Evolutionary conservation across 2,113 vertebrate genomes (phyloP).

Genomic region (Sporophila hypoxantha): DNA sequence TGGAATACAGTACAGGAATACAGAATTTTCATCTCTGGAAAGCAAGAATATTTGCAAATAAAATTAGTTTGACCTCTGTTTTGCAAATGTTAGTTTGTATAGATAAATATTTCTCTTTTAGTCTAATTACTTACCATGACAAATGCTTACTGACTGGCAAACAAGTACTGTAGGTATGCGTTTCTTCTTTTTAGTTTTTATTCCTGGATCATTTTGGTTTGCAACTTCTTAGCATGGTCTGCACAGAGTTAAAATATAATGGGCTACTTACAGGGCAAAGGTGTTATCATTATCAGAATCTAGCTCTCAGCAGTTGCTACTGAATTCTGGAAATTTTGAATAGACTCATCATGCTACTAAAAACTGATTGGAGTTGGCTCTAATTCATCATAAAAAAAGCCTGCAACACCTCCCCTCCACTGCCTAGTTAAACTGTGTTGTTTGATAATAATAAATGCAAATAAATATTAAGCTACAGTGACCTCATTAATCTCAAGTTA

Average conservation of each 20-base stretch:
- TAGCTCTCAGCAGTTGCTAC: background rate
- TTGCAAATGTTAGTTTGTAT: background rate
- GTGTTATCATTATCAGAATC: background rate
- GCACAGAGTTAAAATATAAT: background rate
- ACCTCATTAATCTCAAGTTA: background rate
- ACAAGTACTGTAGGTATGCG: background rate
- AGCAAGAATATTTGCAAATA: background rate
- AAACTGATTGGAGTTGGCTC: background rate
- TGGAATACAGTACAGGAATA: background rate
- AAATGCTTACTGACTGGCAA: background rate
- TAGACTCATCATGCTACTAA: background rate
- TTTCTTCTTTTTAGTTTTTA: background rate
- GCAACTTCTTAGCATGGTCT: background rate
- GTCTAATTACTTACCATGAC: background rate
- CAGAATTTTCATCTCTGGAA: background rate
- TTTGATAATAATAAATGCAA: background rate
- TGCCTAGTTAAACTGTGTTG: rapidly evolving
- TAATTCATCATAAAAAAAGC: background rate
- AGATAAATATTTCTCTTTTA: background rate
- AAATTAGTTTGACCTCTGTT: background rate
- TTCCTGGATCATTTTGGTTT: background rate
- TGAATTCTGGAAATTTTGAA: background rate
- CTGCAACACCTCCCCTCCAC: rapidly evolving
- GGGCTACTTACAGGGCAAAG: background rate
- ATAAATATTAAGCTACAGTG: background rate